Base-by-base conservation (phyloP, 2,797 vertebrate genomes). In the Cyprinodon diabolis region DNA sequence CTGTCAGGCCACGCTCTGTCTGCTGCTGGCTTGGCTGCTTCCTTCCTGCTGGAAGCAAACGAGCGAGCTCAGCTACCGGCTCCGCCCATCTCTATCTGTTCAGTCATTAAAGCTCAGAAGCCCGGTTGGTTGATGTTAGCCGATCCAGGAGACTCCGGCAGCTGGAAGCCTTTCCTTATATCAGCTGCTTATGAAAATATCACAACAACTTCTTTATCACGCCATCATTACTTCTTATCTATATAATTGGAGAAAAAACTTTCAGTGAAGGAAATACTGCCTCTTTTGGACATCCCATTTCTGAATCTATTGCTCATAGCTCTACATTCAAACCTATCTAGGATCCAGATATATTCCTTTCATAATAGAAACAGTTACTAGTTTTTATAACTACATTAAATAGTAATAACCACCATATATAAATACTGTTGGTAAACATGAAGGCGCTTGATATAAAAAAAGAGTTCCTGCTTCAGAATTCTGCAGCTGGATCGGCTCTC, bases 41-140 rank as follows among this genome's bases (percentile, higher is more conserved):
- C 91, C 78, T 94, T 95, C 88, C 86, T 95, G 55, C 51, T 86
- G 76, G 90, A 95, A 85, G 90, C 63, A 77, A 93, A 95, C 55
- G 93, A 94, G 84, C 88, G 69, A 80, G 84, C 89, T 73, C 81
- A 67, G 78, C 85, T 94, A 81, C 82, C 91, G 15, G 89, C 93
- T 69, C 86, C 92, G 4, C 92, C 93, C 78, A 75, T 82, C 85
- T 92, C 93, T 86, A 93, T 93, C 88, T 92, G 91, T 82, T 92
- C 90, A 81, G 94, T 96, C 86, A 93, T 95, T 91, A 96, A 95
- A 94, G 95, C 94, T 40, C 90, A 94, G 87, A 95, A 82, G 79
- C 95, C 93, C 79, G 95, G 95, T 95, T 93, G 93, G 95, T 95
- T 87, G 65, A 49, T 72, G 71, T 79, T 84, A 84, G 78, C 76